These are phyloP conservation scores for Oryzias javanicus DNA, from an alignment of 2,113 vertebrate species.

Conservation along the genomic window DNA sequence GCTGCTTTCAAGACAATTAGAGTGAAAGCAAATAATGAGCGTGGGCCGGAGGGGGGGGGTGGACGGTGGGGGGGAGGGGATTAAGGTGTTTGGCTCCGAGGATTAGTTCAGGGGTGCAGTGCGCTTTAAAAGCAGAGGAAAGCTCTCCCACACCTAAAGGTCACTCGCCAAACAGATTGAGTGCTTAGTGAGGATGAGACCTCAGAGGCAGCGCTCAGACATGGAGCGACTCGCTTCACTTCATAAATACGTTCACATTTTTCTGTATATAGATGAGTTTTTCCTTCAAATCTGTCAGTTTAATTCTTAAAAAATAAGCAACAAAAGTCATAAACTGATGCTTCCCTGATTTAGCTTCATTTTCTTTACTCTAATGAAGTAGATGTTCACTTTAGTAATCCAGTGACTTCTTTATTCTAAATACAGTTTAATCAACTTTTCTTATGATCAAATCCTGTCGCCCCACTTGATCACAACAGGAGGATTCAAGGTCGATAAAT, in stretches of 20 bases:
- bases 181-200: conserved; percentile 58
- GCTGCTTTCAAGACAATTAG: conserved; percentile 56
- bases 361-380: too few species aligned
- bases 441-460: too few species aligned
- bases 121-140: conserved; percentile 57
- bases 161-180: conserved; percentile 67
- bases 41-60: conserved; percentile 36
- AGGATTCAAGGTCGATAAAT: too few species aligned
- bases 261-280: neutral
- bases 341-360: too few species aligned
- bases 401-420: too few species aligned
- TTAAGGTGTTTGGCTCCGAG: conserved; percentile 61
- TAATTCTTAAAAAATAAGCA: too few species aligned
- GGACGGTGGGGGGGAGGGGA: conserved; percentile 58
- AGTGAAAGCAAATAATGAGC: conserved; percentile 48
- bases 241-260: neutral
- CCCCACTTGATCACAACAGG: too few species aligned
- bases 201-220: conserved; percentile 22
- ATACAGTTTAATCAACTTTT: too few species aligned
- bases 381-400: too few species aligned
- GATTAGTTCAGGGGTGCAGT: conserved; percentile 58
- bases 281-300: too few species aligned
- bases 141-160: conserved; percentile 65
- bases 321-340: too few species aligned
- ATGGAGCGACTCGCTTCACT: neutral